A percentile compares a stretch with the other conserved stretches of the same genome.
Conservation (phyloP, 2,113 vertebrate genomes). For the Pontoporia blainvillei region DNA sequence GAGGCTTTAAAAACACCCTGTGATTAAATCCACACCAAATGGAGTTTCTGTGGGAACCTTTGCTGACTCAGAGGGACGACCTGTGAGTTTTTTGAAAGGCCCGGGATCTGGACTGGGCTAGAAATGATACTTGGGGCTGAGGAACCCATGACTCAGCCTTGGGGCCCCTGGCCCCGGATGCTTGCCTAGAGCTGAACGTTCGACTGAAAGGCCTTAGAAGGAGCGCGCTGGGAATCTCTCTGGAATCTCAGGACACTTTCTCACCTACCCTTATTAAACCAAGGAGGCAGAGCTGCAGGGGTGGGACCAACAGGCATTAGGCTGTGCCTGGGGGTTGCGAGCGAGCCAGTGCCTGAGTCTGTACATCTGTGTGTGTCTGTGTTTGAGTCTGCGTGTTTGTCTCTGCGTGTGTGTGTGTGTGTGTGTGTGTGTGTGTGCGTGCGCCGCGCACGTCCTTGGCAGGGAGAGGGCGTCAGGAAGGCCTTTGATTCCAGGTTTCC, state of each 20-base stretch:
- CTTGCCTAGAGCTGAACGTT: slow-evolving; percentile 53
- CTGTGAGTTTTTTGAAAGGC: not conserved
- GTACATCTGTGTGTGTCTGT: not conserved
- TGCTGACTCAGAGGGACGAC: not conserved
- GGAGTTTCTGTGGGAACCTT: slow-evolving; percentile 58
- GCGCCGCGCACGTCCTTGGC: not conserved
- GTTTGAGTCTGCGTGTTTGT: not conserved
- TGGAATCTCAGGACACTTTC: slow-evolving; percentile 36
- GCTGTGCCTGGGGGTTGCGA: slow-evolving; percentile 1
- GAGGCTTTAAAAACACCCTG: slow-evolving; percentile 37
- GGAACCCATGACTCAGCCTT: slow-evolving; percentile 51
- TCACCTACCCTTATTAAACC: slow-evolving; percentile 70
- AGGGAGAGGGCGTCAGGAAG: not conserved
- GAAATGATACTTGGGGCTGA: not conserved
- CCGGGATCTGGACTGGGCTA: not conserved
- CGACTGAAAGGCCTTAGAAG: slow-evolving; percentile 41
- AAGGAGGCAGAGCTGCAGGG: slow-evolving; percentile 6
- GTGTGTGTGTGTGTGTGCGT: no score
- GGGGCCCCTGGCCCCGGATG: slow-evolving; percentile 32
- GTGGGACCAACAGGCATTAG: not conserved
- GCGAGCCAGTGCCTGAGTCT: not conserved
- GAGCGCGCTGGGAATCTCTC: slow-evolving; percentile 23
- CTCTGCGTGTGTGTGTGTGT: not conserved
- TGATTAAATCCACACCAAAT: slow-evolving; percentile 22
- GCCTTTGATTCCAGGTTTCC: not conserved